Base-by-base conservation (phyloP, 1,140 invertebrate genomes). In the Drosophila leontia region DNA sequence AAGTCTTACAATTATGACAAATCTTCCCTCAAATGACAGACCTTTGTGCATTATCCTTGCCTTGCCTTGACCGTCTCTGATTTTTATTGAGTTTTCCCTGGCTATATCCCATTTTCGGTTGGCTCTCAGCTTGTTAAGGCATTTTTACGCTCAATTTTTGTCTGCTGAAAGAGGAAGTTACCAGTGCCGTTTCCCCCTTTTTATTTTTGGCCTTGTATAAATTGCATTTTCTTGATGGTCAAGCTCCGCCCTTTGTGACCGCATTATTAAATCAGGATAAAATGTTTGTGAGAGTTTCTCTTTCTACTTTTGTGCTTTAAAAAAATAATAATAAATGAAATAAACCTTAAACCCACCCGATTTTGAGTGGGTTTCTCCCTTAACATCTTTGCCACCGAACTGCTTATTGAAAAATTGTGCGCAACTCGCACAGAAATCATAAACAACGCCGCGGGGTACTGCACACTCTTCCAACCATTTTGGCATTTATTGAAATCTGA, bases 221-320 rank as follows among this genome's bases (percentile, higher is more conserved):
- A 88, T 88, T 88, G 84, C 84, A 88, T 88, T 88, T 88, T 63
- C 84, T 71, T 78, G 77, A 70, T 79, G 84, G 84, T 74, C 82
- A 72, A 71, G 37, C 65, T 0, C 12, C 47, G 55, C 41, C 29
- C 29, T 59, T 59, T 51, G 41, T 75, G 82, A 65, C 67, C 83
- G 76, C 85, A 75, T 90, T 87, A 87, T 90, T 90, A 87, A 87
- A 87, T 87, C 85, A 85, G 77, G 67, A 80, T 80, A 84, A 85
- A 78, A 87, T 78, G 53, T 35, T 70, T 35, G 53, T 23, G 44
- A 23, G 32, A 37, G 37, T 58, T 50, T 12, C 29, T 5, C 7
- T n/a, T 32, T 57, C 17, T 34, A 7, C 17, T 50, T 78, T 41
- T 78, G 75, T 74, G 57, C 72, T 84, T 80, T 65, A 87, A 86